Evolutionary conservation across 2,797 vertebrate genomes (phyloP).

Genomic region (Neopelma chrysocephalum): DNA sequence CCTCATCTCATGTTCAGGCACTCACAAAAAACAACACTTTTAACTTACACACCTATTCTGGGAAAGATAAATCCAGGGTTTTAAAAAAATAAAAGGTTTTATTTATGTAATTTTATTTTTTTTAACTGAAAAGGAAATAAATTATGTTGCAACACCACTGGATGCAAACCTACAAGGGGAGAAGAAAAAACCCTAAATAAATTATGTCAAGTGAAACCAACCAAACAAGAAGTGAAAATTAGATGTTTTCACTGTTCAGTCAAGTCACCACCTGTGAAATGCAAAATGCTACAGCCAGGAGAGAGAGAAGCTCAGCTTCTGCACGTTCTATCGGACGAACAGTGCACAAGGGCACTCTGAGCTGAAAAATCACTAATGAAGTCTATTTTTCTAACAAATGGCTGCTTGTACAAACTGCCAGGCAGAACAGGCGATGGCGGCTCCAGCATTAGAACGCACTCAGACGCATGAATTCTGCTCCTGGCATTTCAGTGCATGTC

Average conservation of each 20-base stretch:
- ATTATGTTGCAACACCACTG: not conserved
- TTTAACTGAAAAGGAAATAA: not conserved
- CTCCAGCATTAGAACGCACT: not conserved
- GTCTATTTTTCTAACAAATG: slow-evolving; percentile 40
- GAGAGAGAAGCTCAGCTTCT: not conserved
- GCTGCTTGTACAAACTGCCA: slow-evolving; percentile 33
- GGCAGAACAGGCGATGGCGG: not conserved
- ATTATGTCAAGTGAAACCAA: slow-evolving; percentile 31
- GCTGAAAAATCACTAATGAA: slow-evolving; percentile 6
- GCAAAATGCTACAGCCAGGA: slow-evolving; percentile 13
- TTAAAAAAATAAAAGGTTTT: not conserved
- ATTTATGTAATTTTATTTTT: not conserved
- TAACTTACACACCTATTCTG: not conserved
- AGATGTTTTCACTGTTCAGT: slow-evolving; percentile 7
- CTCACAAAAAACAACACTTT: not conserved
- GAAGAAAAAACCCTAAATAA: not conserved
- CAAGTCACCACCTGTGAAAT: slow-evolving; percentile 48
- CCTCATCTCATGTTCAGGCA: not conserved
- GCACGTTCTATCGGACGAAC: not conserved
- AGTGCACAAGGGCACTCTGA: not conserved
- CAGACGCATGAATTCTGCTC: not conserved
- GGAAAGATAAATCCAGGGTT: not conserved
- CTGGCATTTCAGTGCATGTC: not conserved
- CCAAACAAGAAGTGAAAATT: slow-evolving; percentile 52
- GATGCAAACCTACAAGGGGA: not conserved